These are phyloP conservation scores for Meloidogyne chitwoodi DNA, from an alignment of 1,140 invertebrate genomes.

Conservation along the genomic window DNA sequence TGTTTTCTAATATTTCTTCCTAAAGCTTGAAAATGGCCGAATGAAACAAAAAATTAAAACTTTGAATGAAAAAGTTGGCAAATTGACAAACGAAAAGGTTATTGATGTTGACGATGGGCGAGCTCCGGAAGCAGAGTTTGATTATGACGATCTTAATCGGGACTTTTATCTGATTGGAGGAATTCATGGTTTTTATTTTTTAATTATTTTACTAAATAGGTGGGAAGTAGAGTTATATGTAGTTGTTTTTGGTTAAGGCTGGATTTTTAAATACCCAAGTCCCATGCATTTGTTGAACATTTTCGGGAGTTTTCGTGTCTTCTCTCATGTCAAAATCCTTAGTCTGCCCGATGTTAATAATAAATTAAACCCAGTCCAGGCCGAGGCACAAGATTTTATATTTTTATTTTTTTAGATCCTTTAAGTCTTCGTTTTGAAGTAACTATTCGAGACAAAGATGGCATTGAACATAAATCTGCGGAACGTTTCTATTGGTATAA, in stretches of 20 bases:
- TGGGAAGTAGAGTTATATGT: too few species aligned
- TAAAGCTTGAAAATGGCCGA: slow-evolving; percentile 51
- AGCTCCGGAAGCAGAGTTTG: slow-evolving; percentile 39
- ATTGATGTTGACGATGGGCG: slow-evolving; percentile 20
- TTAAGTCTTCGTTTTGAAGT: slow-evolving; percentile 43
- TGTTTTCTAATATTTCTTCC: slow-evolving; percentile 5
- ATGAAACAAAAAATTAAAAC: slow-evolving; percentile 45
- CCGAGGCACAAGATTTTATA: too few species aligned
- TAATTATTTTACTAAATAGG: background rate
- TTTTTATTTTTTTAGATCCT: slow-evolving; percentile 12
- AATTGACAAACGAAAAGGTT: slow-evolving; percentile 25
- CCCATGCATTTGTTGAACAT: too few species aligned
- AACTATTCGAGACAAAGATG: slow-evolving; percentile 34
- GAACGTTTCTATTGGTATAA: slow-evolving; percentile 58
- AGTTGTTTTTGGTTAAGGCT: background rate
- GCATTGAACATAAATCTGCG: slow-evolving; percentile 51
- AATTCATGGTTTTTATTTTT: slow-evolving; percentile 32
- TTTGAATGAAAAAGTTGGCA: slow-evolving; percentile 35
- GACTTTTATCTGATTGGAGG: slow-evolving; percentile 51
- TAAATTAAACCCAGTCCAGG: too few species aligned
- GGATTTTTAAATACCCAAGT: too few species aligned
- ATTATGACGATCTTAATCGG: slow-evolving; percentile 51
- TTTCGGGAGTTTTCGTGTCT: too few species aligned
- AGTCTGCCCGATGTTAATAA: too few species aligned
- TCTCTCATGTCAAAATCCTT: too few species aligned